These are phyloP conservation scores for Takifugu flavidus DNA, from an alignment of 2,113 vertebrate species.

Conservation along the genomic window DNA sequence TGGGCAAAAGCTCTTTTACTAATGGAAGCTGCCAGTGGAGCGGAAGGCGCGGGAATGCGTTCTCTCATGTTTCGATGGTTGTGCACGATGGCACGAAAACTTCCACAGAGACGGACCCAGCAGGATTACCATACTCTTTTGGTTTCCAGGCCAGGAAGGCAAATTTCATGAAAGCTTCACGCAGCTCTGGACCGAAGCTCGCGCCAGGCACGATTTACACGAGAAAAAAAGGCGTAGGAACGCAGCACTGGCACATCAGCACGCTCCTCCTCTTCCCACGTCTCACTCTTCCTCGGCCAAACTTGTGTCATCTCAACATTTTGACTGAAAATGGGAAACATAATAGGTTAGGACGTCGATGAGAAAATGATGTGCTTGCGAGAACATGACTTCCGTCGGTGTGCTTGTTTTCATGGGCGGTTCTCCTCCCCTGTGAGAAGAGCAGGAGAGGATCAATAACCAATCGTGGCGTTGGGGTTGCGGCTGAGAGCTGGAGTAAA, in stretches of 20 bases:
- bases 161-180: too few species aligned
- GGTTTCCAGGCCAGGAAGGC: background rate
- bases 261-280: background rate
- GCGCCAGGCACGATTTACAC: too few species aligned
- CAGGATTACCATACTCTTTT: too few species aligned
- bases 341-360: conserved; percentile 30
- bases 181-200: too few species aligned
- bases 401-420: conserved; percentile 5
- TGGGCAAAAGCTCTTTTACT: conserved; percentile 36
- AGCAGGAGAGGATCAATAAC: conserved; percentile 18
- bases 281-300: background rate
- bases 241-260: background rate
- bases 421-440: background rate
- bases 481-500: background rate
- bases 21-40: conserved; percentile 33
- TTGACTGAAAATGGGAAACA: conserved; percentile 34
- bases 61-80: conserved; percentile 19
- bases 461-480: conserved; percentile 9
- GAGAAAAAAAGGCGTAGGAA: too few species aligned
- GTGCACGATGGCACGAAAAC: background rate
- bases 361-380: conserved; percentile 39
- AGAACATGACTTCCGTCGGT: conserved; percentile 10
- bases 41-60: conserved; percentile 7
- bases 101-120: too few species aligned
- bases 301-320: too few species aligned